Conservation (phyloP, 64 coral and sea anemone genomes). For the Acropora tenuis region DNA sequence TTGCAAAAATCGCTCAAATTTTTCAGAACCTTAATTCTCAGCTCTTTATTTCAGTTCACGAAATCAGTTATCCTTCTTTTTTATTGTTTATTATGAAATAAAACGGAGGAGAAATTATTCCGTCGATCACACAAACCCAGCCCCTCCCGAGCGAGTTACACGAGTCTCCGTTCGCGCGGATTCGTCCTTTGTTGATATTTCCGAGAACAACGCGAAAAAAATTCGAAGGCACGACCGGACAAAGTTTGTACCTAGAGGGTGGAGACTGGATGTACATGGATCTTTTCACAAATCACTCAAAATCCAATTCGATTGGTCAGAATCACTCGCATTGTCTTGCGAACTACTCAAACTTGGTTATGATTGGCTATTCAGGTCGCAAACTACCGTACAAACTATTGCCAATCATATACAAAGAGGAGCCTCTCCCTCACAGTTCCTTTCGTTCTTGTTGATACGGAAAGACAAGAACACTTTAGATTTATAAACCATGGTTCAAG, state of each 20-base stretch:
- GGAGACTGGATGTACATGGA: not conserved
- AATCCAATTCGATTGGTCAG: too few species aligned
- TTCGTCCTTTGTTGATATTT: constrained; percentile 4
- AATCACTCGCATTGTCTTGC: too few species aligned
- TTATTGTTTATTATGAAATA: not conserved
- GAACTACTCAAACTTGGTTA: too few species aligned
- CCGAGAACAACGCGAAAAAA: constrained; percentile 5
- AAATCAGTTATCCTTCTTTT: constrained; percentile 12
- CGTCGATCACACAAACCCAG: not conserved
- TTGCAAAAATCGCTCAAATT: too few species aligned
- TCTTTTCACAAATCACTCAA: too few species aligned
- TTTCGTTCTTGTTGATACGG: too few species aligned
- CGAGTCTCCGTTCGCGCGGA: not conserved
- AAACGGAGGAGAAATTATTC: not conserved
- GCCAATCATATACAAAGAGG: not conserved
- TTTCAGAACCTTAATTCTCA: too few species aligned
- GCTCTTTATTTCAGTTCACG: not conserved
- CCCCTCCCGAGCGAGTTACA: not conserved
- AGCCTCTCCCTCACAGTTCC: not conserved
- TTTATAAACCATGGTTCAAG: constrained; percentile 25
- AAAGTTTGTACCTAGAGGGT: not conserved
- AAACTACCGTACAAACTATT: not conserved
- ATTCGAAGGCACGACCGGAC: not conserved
- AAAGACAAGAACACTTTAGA: too few species aligned
- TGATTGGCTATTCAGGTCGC: too few species aligned